Percentiles rank a stretch among this genome's conserved stretches.
These are phyloP conservation scores for Cremastinae sp. DNA, from an alignment of 2,888 invertebrate genomes.

Conservation along the genomic window DNA sequence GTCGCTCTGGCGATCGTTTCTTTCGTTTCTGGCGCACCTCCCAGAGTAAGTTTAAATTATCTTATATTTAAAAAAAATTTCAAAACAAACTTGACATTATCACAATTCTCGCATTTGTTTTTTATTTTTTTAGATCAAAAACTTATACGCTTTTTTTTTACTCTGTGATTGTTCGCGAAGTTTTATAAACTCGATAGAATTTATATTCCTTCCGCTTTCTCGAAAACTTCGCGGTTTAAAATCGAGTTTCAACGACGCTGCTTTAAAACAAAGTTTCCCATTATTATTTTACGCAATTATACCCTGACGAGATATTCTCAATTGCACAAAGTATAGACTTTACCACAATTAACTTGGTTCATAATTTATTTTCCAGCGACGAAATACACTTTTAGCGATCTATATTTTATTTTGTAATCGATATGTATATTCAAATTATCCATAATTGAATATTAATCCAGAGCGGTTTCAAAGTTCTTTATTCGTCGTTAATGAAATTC, in stretches of 20 bases:
- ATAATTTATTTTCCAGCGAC: background rate
- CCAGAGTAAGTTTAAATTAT: slow-evolving; percentile 63
- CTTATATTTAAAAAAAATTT: background rate
- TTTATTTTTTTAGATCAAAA: no score
- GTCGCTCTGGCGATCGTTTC: slow-evolving; percentile 55
- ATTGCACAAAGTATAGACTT: background rate
- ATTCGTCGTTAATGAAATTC: no score
- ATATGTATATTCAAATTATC: no score
- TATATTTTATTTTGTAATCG: no score
- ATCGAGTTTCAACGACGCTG: background rate
- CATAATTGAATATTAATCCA: no score
- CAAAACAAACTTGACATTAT: no score
- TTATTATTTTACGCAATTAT: slow-evolving; percentile 4
- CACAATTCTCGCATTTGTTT: no score
- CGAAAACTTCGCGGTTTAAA: background rate
- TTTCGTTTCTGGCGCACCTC: slow-evolving; percentile 63
- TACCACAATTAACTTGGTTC: background rate
- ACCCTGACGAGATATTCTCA: background rate
- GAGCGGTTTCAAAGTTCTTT: no score
- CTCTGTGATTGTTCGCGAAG: background rate
- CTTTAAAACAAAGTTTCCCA: background rate
- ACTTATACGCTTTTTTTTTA: no score
- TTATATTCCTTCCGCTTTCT: background rate
- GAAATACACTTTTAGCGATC: background rate
- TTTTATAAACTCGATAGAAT: background rate